Evolutionary conservation across 1,140 invertebrate species (phyloP), one percentile per base, ranked within the genome.

Genomic region (Trichonephila inaurata): DNA sequence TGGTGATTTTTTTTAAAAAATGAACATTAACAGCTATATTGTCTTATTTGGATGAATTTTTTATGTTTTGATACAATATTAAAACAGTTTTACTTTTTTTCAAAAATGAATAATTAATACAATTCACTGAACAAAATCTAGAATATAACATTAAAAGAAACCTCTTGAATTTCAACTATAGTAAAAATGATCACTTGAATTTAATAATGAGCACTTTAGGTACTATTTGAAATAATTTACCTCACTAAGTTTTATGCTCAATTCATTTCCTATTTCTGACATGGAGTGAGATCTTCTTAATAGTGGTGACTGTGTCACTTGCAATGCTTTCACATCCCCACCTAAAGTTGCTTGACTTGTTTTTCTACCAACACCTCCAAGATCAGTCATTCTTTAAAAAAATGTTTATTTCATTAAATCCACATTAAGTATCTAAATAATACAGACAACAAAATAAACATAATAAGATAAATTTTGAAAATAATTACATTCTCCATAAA

Each of bases 301-400:
- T 51, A 69, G 21, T 58, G 88, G 33, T 6, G 85, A 61, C 8
- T 28, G 58, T 69, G 19, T n/a, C 40, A 21, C 12, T 12, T 51
- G 16, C 19, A 61, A 2, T 69, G 88, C 19, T 58, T 83, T 94
- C 2, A 69, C 0, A 58, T 94, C 93, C 21, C 21, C 58, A 28
- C n/a, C 28, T 24, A 94, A 69, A 21, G 93, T 83, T n/a, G 2
- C 87, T 85, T 82, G 88, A 44, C 87, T 90, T 18, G 69, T 60
- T 86, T 85, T 94, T 61, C 82, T 91, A 5, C 44, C 72, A 77
- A 97, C 96, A 95, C 97, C 97, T 61, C 98, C 98, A 58, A 98
- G 96, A 96, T 98, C 98, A 19, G 97, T 97, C 89, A 98, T 96
- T 94, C 97, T 97, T 95, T 81, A 95, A 96, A 94, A 72, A 33